phyloP scores from a whole-genome alignment of 2,797 vertebrate genomes.

The Phrynocephalus forsythii region DNA sequence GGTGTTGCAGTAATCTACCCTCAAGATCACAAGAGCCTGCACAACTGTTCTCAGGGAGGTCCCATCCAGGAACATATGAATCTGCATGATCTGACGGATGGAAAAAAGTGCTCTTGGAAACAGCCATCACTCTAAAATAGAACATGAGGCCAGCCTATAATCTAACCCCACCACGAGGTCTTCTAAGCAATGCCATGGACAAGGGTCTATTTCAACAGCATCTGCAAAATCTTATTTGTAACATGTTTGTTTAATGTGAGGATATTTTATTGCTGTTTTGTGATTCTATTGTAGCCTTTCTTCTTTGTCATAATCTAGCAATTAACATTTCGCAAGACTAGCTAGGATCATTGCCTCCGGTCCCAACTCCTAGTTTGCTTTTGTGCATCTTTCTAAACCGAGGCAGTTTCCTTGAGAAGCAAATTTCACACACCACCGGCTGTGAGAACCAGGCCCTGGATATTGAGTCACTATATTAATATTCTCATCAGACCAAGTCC shows the following conservation, averaged over 20 bases:
- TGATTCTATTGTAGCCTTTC: not conserved
- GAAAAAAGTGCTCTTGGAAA: too few species aligned
- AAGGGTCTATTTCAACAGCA: not conserved
- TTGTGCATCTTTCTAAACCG: conserved; percentile 46
- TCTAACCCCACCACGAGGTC: too few species aligned
- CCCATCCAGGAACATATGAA: too few species aligned
- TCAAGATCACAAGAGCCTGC: too few species aligned
- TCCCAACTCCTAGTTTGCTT: not conserved
- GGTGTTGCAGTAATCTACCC: too few species aligned
- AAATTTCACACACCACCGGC: conserved; percentile 50
- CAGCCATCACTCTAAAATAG: too few species aligned
- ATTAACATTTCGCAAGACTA: conserved; percentile 49
- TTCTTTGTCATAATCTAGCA: conserved; percentile 25
- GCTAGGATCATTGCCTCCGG: conserved; percentile 15
- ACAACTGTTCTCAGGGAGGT: too few species aligned
- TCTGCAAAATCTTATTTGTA: not conserved
- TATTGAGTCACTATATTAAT: conserved; percentile 52
- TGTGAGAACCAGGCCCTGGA: conserved; percentile 18
- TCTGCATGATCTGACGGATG: too few species aligned
- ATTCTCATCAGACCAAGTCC: conserved; percentile 50
- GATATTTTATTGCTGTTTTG: not conserved
- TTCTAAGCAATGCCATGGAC: not conserved
- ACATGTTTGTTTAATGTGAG: not conserved
- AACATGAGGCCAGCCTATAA: too few species aligned
- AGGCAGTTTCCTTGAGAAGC: conserved; percentile 55